Conservation (phyloP, 53 echinoderm and acorn worm genomes). For the Paracentrotus lividus region DNA sequence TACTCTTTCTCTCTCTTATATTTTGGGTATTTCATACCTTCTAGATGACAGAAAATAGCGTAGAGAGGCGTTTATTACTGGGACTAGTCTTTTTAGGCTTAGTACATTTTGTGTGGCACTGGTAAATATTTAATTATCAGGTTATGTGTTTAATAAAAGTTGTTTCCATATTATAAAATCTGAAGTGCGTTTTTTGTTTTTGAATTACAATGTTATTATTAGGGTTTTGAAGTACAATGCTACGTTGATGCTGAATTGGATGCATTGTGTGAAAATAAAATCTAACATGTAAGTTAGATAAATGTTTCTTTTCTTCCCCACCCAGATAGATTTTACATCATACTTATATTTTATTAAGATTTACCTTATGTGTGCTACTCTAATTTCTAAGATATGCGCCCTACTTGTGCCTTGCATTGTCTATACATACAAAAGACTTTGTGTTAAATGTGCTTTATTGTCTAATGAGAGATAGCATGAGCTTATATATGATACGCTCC, state of each 20-base stretch:
- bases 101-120: no score
- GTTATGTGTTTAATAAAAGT: no score
- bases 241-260: not conserved
- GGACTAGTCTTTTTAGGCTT: no score
- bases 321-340: not conserved
- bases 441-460: no score
- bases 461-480: no score
- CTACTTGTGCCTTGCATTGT: not conserved
- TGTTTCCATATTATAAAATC: not conserved
- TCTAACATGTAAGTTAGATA: not conserved
- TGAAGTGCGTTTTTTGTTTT: not conserved
- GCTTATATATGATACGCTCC: no score
- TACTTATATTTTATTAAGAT: not conserved
- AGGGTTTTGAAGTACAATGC: not conserved
- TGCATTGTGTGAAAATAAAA: not conserved
- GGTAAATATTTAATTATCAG: no score
- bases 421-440: no score
- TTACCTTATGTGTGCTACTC: slow-evolving; percentile 5
- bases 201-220: not conserved
- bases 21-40: no score
- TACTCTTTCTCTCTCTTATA: no score
- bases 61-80: no score
- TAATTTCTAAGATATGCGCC: slow-evolving; percentile 1
- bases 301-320: not conserved
- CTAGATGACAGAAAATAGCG: no score